phyloP scores from a whole-genome alignment of 2,888 invertebrate species.

The Trachelus iudaicus region DNA sequence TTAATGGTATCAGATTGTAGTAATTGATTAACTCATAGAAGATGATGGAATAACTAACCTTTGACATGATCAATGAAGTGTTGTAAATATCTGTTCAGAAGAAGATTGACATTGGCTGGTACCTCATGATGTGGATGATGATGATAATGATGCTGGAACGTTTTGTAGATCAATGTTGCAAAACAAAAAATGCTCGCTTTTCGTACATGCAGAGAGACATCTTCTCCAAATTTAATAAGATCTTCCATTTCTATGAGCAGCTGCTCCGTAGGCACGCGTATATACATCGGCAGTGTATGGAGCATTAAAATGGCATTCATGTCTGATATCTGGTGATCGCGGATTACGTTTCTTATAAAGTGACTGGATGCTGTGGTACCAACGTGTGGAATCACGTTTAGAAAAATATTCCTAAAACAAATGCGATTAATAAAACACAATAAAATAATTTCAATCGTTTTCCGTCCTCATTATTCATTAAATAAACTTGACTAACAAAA shows the following conservation, averaged over 20 bases:
- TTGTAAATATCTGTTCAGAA: slow-evolving; percentile 50
- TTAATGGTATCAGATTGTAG: background rate
- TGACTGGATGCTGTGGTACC: slow-evolving; percentile 64
- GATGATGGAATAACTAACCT: slow-evolving; percentile 37
- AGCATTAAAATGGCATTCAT: slow-evolving; percentile 57
- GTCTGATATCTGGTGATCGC: slow-evolving; percentile 52
- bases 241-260: slow-evolving; percentile 59
- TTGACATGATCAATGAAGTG: slow-evolving; percentile 53
- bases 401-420: slow-evolving; percentile 56
- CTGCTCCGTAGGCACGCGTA: slow-evolving; percentile 61
- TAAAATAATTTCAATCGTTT: background rate
- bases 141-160: slow-evolving; percentile 27
- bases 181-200: slow-evolving; percentile 65
- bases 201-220: slow-evolving; percentile 43
- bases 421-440: background rate
- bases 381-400: slow-evolving; percentile 65
- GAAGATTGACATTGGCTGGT: slow-evolving; percentile 15
- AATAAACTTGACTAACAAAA: slow-evolving; percentile 31
- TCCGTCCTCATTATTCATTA: background rate
- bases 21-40: background rate
- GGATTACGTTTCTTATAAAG: slow-evolving; percentile 62
- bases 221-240: slow-evolving; percentile 45
- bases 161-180: slow-evolving; percentile 63
- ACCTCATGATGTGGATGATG: no score
- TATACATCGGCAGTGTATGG: slow-evolving; percentile 62